Conservation (phyloP, 2,797 vertebrate genomes). For the Urophycis tenuis region DNA sequence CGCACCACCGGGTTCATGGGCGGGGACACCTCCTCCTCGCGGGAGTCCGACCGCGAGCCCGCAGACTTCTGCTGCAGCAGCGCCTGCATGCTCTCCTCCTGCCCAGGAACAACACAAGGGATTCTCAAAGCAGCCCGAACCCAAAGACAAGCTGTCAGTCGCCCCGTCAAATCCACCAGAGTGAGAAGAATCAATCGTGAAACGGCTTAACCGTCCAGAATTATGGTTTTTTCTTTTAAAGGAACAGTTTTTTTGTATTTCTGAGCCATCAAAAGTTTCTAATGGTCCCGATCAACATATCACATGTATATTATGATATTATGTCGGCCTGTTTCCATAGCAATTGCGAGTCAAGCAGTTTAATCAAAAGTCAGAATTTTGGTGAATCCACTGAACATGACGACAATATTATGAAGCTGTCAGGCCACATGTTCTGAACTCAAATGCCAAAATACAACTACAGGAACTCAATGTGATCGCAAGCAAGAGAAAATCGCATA, state of each 20-base stretch:
- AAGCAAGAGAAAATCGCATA: not conserved
- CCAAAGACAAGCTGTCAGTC: not conserved
- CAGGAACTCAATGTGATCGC: not conserved
- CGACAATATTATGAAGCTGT: not conserved
- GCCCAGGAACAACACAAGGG: not conserved
- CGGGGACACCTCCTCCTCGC: constrained; percentile 85
- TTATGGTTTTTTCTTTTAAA: not conserved
- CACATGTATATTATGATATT: not conserved
- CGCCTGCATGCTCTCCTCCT: constrained; percentile 84
- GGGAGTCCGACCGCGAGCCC: constrained; percentile 75
- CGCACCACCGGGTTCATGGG: constrained; percentile 84
- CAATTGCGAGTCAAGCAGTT: not conserved
- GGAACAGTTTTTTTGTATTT: not conserved
- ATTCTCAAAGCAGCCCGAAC: not conserved
- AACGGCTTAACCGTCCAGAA: not conserved
- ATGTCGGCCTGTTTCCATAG: not conserved
- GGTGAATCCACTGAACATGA: not conserved
- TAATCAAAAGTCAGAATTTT: not conserved
- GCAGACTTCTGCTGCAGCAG: constrained; percentile 75
- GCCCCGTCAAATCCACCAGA: not conserved
- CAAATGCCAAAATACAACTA: not conserved
- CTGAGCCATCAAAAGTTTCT: not conserved
- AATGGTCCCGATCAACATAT: not conserved
- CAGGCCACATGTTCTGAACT: not conserved
- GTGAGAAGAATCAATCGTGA: not conserved